Evolutionary conservation across 2,113 vertebrate genomes (phyloP), one percentile per base, ranked within the genome.

Genomic region (Ranitomeya variabilis): DNA sequence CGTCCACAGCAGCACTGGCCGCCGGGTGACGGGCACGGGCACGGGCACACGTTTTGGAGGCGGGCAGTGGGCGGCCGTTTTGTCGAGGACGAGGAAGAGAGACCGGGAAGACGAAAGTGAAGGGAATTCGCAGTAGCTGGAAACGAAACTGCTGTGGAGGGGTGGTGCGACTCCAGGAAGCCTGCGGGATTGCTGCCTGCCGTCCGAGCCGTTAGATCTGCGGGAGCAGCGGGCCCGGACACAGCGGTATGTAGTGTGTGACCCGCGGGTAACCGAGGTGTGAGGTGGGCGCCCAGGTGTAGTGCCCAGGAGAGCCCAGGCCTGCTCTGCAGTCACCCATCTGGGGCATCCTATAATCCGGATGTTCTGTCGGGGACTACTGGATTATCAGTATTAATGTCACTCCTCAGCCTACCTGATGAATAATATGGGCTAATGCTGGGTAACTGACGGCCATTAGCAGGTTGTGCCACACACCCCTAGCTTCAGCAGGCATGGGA

Each of bases 131-230:
- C 55, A 31, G 66, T 7, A 16, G 16, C 54, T 73, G 55, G 87
- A 88, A 88, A 88, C 87, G 87, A 88, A 88, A 88, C 80, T 51
- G 87, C 64, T 52, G 60, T 54, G 37, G 54, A 83, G 66, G 23
- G 77, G 85, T 14, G 11, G 84, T 13, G 37, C 16, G 14, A 9
- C 0, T 51, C 31, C 12, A 51, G 14, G 11, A 4, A 19, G 26
- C 15, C 15, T 31, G 4, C 71, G 16, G 37, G 26, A 31, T 31
- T 45, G 5, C 37, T 11, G 13, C 31, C 2, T 3, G 37, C 37
- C 16, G 31, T 5, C 80, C 45, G 26, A 67, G 45, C 60, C 80
- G 31, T 23, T 83, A 21, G 1, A 82, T 2, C 19, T n/a, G 7
- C 14, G 37, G 31, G 10, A 9, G n/a, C 79, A 16, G 80, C 26